Conservation (phyloP, 2,888 invertebrate species). For the Pyrrhia umbra region DNA sequence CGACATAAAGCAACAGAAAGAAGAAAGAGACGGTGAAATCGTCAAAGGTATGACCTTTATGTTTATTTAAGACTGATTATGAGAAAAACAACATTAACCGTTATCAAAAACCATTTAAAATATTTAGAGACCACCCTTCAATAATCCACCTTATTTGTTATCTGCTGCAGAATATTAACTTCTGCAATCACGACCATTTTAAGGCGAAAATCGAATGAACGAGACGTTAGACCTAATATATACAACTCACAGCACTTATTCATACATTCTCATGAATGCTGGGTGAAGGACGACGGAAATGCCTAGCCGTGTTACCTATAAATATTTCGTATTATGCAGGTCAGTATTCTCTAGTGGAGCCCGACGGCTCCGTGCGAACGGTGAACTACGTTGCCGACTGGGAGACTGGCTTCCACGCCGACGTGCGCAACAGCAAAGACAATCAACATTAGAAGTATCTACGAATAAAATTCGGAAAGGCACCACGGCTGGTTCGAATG, state of each 20-base stretch:
- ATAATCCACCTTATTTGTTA: slow-evolving; percentile 14
- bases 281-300: slow-evolving; percentile 47
- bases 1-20: slow-evolving; percentile 93
- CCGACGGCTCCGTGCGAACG: slow-evolving; percentile 93
- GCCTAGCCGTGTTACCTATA: slow-evolving; percentile 14
- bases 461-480: slow-evolving; percentile 46
- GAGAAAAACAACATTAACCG: no score
- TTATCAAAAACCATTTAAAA: no score
- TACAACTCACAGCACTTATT: slow-evolving; percentile 35
- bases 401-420: slow-evolving; percentile 94
- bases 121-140: neutral
- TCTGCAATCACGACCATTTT: slow-evolving; percentile 29
- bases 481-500: slow-evolving; percentile 49
- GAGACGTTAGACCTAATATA: slow-evolving; percentile 30
- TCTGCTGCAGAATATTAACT: slow-evolving; percentile 17
- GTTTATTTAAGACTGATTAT: neutral
- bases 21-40: slow-evolving; percentile 93
- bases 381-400: slow-evolving; percentile 94
- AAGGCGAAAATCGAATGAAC: slow-evolving; percentile 40
- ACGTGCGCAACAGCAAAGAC: slow-evolving; percentile 92
- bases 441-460: slow-evolving; percentile 76
- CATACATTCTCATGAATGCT: slow-evolving; percentile 30
- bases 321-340: slow-evolving; percentile 75
- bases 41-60: slow-evolving; percentile 89
- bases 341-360: slow-evolving; percentile 92